Base-by-base conservation (phyloP, 2,113 vertebrate genomes). In the Bos javanicus region DNA sequence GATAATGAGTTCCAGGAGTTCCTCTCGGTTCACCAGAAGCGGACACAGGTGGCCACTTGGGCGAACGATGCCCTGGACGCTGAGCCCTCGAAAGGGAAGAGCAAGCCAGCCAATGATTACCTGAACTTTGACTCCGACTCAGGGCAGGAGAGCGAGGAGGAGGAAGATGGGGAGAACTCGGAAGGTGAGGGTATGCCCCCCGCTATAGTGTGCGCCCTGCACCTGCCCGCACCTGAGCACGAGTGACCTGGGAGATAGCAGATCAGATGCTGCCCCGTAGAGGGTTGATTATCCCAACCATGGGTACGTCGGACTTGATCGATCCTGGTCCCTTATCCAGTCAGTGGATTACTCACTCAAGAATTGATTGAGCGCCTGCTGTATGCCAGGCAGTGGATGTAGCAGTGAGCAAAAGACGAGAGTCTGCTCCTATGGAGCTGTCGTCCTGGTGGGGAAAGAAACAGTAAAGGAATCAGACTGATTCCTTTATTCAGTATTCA, bases 61-160 rank as follows among this genome's bases (percentile, higher is more conserved):
- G 98, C 99, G 0, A 99, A 99, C 0, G 99, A 99, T 54, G 98
- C 98, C 0, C 86, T 98, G 92, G 96, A 98, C 17, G 4, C 97
- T 0, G 98, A 99, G 67, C 71, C 97, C 11, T 16, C 95, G 3
- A 91, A 97, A 74, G 97, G 76, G 7, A 98, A 97, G 80, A 2
- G 90, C 36, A 96, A 96, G 87, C 14, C 90, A 6, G 88, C 94
- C 6, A 97, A 98, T 26, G 99, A 99, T 98, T 99, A 99, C 96
- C 99, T 99, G 76, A 99, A 99, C 99, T 99, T 99, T 80, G 99
- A 99, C 86, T 99, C 98, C 0, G 99, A 99, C 0, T 98, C 98
- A 0, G 99, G 99, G 1, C 98, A 99, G 46, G 98, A 98, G 36
- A 98, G 98, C 0, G 98, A 98, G 9, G 98, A 99, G 62, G 98